Conservation (phyloP, 1,140 invertebrate species). For the Stegodyphus mimosarum region DNA sequence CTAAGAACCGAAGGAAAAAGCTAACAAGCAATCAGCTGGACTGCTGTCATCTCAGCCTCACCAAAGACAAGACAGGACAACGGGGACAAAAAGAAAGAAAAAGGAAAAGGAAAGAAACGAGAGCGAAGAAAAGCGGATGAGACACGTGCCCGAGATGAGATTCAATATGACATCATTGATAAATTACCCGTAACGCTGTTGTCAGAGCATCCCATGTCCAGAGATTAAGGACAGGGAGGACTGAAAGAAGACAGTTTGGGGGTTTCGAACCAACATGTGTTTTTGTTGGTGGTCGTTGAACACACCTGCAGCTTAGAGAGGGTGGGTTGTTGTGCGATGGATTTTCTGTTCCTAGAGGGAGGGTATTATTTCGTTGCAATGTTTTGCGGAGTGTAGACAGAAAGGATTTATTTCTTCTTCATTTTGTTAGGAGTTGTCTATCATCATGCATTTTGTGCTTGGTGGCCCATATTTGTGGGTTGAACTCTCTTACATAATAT, state of each 20-base stretch:
- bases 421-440: too few relatives aligned
- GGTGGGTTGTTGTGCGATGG: background rate
- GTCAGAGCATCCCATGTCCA: background rate
- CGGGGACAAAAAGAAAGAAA: background rate
- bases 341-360: background rate
- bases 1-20: slow-evolving; percentile 4
- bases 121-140: too few relatives aligned
- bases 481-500: too few relatives aligned
- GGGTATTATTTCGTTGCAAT: background rate
- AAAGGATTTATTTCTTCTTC: too few relatives aligned
- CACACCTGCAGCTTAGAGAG: background rate
- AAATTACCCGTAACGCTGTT: slow-evolving; percentile 52
- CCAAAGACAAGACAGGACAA: slow-evolving; percentile 11
- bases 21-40: slow-evolving; percentile 16
- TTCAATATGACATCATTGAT: slow-evolving; percentile 58
- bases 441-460: too few relatives aligned
- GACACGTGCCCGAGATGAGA: slow-evolving; percentile 27
- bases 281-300: background rate
- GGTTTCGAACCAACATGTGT: slow-evolving; percentile 4
- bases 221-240: slow-evolving; percentile 4
- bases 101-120: slow-evolving; percentile 1
- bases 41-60: background rate
- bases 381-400: too few relatives aligned
- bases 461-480: too few relatives aligned
- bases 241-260: background rate